These are phyloP conservation scores for Sminthurinus aureus DNA, from an alignment of 2,888 invertebrate genomes.

Conservation along the genomic window DNA sequence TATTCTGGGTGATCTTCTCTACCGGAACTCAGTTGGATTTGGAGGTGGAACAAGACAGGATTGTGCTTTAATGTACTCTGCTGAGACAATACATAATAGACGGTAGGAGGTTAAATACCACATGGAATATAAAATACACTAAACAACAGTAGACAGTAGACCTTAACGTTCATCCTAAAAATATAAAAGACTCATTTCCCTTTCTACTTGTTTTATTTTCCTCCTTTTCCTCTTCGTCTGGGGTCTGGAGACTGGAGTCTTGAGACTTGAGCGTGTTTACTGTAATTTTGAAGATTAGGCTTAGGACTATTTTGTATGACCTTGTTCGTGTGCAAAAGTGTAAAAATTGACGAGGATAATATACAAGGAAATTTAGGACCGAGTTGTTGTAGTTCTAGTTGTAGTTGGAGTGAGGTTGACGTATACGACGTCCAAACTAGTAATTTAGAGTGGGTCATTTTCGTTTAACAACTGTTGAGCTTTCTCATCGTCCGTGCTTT, in stretches of 20 bases:
- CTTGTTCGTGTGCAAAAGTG: no score
- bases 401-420: neutral
- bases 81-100: neutral
- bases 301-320: neutral
- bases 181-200: neutral
- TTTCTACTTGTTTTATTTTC: neutral
- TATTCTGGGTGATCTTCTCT: no score
- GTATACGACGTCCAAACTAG: neutral
- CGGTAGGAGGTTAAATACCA: constrained; percentile 11
- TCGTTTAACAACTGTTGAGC: constrained; percentile 23
- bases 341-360: no score
- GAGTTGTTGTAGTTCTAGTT: no score
- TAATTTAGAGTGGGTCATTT: neutral
- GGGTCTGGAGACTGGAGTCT: neutral
- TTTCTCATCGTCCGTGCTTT: constrained; percentile 8
- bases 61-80: neutral
- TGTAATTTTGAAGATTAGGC: neutral
- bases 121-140: neutral
- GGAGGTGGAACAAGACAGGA: neutral
- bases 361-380: no score
- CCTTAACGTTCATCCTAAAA: neutral
- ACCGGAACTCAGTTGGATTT: no score
- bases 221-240: neutral
- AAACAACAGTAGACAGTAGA: no score
- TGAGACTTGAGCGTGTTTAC: no score